Conservation (phyloP, 2,888 invertebrate species). For the Pollenia amentaria region DNA sequence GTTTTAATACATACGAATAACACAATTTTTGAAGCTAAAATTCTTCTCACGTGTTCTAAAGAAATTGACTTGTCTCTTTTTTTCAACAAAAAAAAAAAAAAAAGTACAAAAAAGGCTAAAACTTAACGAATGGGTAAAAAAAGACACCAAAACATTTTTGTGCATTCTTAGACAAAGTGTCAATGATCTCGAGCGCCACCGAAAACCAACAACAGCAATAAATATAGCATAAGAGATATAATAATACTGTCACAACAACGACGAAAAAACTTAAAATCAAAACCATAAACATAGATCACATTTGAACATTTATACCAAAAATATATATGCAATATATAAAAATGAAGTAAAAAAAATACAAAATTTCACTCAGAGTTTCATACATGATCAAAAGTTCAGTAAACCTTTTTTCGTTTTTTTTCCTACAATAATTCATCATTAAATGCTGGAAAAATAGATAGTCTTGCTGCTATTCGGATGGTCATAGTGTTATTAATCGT, state of each 20-base stretch:
- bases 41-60: slow-evolving; percentile 70
- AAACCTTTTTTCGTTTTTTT: slow-evolving; percentile 62
- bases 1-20: background rate
- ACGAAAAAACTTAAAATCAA: slow-evolving; percentile 58
- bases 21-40: slow-evolving; percentile 48
- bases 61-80: slow-evolving; percentile 38
- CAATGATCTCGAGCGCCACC: slow-evolving; percentile 79
- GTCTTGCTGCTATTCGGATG: slow-evolving; percentile 27
- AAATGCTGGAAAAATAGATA: slow-evolving; percentile 62
- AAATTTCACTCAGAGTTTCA: slow-evolving; percentile 39
- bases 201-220: slow-evolving; percentile 61
- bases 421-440: slow-evolving; percentile 62
- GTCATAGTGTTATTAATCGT: slow-evolving; percentile 3
- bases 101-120: slow-evolving; percentile 39
- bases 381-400: slow-evolving; percentile 68
- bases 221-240: slow-evolving; percentile 37
- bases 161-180: slow-evolving; percentile 82
- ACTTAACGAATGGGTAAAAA: slow-evolving; percentile 31
- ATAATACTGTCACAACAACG: slow-evolving; percentile 45
- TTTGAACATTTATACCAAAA: slow-evolving; percentile 57
- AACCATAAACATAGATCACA: slow-evolving; percentile 67
- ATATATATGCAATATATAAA: slow-evolving; percentile 1
- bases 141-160: slow-evolving; percentile 75
- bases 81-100: background rate
- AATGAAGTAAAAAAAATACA: slow-evolving; percentile 25